These are phyloP conservation scores for Rhagoletis pomonella DNA, from an alignment of 1,140 invertebrate species.

Conservation along the genomic window DNA sequence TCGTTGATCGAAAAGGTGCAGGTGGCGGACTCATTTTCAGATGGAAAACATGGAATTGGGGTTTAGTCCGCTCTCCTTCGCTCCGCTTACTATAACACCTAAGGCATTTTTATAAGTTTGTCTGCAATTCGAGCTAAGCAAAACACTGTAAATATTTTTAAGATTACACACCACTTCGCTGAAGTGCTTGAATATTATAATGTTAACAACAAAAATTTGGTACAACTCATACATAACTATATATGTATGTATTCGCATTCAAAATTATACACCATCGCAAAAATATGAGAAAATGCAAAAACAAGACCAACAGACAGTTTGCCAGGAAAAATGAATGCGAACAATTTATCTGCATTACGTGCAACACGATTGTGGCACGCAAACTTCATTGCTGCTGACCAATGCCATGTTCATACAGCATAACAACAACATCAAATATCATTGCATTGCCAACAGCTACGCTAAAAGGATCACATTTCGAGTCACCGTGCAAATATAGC, in stretches of 20 bases:
- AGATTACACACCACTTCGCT: neutral
- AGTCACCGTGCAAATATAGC: neutral
- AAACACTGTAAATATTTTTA: neutral
- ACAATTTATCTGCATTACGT: constrained; percentile 52
- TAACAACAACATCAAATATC: constrained; percentile 8
- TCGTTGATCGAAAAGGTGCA: too few species aligned
- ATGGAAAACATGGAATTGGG: too few species aligned
- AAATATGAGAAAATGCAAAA: constrained; percentile 51
- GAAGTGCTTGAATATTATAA: constrained; percentile 18
- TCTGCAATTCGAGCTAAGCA: neutral
- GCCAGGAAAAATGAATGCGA: constrained; percentile 42
- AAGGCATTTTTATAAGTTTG: too few species aligned
- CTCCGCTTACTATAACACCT: too few species aligned
- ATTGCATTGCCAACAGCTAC: constrained; percentile 33
- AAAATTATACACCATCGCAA: neutral
- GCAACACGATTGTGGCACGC: constrained; percentile 50
- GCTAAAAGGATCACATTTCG: constrained; percentile 50
- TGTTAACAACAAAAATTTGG: constrained; percentile 6
- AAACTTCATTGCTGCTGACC: constrained; percentile 27
- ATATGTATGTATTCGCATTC: neutral
- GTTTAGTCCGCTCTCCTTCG: too few species aligned
- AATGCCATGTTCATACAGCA: neutral
- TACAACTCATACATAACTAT: neutral
- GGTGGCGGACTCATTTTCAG: too few species aligned
- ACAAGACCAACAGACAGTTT: constrained; percentile 31